These are phyloP conservation scores for Exocentrus adspersus DNA, from an alignment of 2,888 invertebrate species.

Conservation along the genomic window DNA sequence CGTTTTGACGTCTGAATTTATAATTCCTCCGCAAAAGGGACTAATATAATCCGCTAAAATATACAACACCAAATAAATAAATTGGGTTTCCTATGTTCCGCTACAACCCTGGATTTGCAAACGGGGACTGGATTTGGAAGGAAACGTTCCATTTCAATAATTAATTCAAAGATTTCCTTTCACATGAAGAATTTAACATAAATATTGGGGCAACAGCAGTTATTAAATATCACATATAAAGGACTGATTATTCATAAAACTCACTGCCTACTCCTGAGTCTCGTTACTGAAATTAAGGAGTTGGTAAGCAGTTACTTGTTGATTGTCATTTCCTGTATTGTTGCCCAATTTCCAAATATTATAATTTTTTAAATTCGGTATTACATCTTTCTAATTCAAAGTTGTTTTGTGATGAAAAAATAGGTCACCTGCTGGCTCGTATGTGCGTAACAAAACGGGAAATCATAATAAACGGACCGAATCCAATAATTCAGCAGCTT, in stretches of 20 bases:
- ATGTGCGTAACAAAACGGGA: background rate
- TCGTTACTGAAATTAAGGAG: too few relatives aligned
- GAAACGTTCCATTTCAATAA: background rate
- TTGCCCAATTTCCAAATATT: too few relatives aligned
- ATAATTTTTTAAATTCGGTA: too few relatives aligned
- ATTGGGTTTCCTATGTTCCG: background rate
- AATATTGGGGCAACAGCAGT: too few relatives aligned
- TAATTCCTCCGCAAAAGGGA: conserved; percentile 35
- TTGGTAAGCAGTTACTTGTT: too few relatives aligned
- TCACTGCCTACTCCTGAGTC: too few relatives aligned
- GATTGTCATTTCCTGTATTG: too few relatives aligned
- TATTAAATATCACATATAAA: too few relatives aligned
- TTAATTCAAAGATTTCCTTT: background rate
- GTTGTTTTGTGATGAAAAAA: too few relatives aligned
- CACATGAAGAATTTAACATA: background rate
- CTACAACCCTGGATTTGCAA: background rate
- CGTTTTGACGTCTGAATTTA: conserved; percentile 43
- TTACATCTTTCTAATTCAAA: too few relatives aligned
- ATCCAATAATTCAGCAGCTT: background rate
- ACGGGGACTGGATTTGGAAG: background rate
- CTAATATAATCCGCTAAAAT: conserved; percentile 29
- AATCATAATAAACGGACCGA: background rate
- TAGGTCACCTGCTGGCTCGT: background rate
- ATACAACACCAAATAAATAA: conserved; percentile 23
- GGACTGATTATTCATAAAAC: too few relatives aligned